phyloP scores from a whole-genome alignment of 2,113 vertebrate species.

The Conger conger region DNA sequence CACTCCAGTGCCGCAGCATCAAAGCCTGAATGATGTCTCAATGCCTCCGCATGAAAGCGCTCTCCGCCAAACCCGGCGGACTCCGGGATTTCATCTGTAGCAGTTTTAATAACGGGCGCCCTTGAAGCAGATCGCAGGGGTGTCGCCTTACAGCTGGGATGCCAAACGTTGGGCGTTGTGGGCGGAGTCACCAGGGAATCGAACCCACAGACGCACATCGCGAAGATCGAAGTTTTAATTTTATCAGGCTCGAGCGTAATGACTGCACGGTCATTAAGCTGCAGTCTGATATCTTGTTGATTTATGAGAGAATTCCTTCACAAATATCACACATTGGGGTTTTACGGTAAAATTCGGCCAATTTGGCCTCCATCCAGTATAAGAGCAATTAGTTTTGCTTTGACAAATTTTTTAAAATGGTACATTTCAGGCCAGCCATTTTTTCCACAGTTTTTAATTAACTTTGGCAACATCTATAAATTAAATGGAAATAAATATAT shows the following conservation, averaged over 20 bases:
- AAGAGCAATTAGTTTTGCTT: neutral
- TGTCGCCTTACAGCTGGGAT: neutral
- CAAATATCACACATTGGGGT: neutral
- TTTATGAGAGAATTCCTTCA: neutral
- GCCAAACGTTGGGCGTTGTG: neutral
- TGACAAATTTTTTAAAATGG: neutral
- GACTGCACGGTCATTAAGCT: neutral
- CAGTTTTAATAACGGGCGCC: neutral
- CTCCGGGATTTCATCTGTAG: constrained; percentile 6
- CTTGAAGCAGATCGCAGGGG: neutral
- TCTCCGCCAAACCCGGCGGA: neutral
- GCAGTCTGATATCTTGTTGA: neutral
- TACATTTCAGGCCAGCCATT: neutral
- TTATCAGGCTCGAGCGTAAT: neutral
- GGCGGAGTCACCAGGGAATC: neutral
- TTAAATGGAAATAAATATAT: neutral
- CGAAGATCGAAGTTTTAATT: neutral
- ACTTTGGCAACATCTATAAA: neutral
- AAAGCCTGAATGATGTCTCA: neutral
- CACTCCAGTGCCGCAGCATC: neutral
- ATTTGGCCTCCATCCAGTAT: neutral
- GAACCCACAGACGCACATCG: neutral
- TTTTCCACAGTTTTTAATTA: neutral
- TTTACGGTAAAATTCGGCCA: neutral
- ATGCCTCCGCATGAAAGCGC: neutral